Evolutionary conservation across 2,797 vertebrate species (phyloP).

Genomic region (Pseudotriccus pelzelni): DNA sequence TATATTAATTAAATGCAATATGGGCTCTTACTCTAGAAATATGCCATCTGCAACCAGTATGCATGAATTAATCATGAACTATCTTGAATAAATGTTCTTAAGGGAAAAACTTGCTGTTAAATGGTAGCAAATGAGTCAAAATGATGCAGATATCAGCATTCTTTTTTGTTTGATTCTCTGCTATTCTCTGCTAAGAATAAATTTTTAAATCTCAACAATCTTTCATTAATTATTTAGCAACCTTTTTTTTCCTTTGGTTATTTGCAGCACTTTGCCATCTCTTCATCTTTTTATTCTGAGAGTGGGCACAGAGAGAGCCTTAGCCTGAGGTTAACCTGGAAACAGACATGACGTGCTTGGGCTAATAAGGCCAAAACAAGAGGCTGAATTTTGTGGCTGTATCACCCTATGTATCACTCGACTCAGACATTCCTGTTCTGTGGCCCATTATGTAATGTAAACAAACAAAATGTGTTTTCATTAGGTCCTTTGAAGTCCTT

Average conservation of each 20-base stretch:
- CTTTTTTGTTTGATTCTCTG: not conserved
- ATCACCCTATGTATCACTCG: not conserved
- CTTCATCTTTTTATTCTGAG: not conserved
- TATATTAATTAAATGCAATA: not conserved
- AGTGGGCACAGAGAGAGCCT: not conserved
- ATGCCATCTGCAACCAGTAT: not conserved
- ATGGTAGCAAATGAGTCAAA: not conserved
- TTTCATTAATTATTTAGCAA: not conserved
- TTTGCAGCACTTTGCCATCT: not conserved
- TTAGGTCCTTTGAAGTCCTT: slow-evolving; percentile 33
- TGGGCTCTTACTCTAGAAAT: not conserved
- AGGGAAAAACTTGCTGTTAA: not conserved
- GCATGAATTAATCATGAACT: not conserved
- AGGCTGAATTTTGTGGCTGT: not conserved
- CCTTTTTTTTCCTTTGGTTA: fast-evolving
- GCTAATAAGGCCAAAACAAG: not conserved
- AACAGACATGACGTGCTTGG: not conserved
- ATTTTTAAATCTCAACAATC: not conserved
- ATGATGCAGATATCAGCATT: not conserved
- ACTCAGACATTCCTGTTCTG: not conserved
- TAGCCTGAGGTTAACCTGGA: not conserved
- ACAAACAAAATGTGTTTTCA: not conserved
- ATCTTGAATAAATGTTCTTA: not conserved
- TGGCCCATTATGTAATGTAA: not conserved
- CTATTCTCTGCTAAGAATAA: not conserved